Percentiles rank a stretch among this genome's conserved stretches.
phyloP scores from a whole-genome alignment of 2,797 vertebrate genomes.

The Discoglossus pictus region DNA sequence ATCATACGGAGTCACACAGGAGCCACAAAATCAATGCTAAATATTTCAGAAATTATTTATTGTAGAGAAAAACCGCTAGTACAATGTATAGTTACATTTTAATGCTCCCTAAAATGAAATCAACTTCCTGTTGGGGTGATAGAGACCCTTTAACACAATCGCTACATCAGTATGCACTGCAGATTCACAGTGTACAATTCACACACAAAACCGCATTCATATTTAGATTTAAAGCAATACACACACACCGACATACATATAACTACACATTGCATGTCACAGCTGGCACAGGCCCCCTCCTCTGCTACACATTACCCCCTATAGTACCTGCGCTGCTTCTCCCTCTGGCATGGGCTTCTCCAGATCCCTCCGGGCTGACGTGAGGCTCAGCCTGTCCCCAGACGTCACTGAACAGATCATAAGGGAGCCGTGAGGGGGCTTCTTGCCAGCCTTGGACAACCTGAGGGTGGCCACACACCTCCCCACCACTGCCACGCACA shows the following conservation, averaged over 20 bases:
- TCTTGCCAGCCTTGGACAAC: neutral
- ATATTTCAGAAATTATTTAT: no score
- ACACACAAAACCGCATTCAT: neutral
- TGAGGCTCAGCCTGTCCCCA: conserved; percentile 41
- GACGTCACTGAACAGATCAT: conserved; percentile 46
- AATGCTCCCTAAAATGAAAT: no score
- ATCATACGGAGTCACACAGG: no score
- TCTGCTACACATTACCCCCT: neutral
- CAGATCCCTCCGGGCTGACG: conserved; percentile 32
- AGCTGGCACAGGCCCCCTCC: neutral
- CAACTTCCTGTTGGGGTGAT: no score
- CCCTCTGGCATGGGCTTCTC: conserved; percentile 39
- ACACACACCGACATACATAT: neutral
- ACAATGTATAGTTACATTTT: no score
- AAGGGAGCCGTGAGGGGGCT: conserved; percentile 5
- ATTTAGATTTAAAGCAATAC: neutral
- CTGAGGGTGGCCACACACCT: neutral
- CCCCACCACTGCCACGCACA: conserved; percentile 5
- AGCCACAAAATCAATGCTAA: no score
- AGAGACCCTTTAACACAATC: no score
- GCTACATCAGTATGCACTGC: neutral
- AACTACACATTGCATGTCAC: no score
- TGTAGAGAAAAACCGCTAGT: no score
- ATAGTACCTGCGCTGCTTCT: conserved; percentile 31
- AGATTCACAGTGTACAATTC: neutral